Base-by-base conservation (phyloP, 2,888 invertebrate genomes). In the Luperina testacea region DNA sequence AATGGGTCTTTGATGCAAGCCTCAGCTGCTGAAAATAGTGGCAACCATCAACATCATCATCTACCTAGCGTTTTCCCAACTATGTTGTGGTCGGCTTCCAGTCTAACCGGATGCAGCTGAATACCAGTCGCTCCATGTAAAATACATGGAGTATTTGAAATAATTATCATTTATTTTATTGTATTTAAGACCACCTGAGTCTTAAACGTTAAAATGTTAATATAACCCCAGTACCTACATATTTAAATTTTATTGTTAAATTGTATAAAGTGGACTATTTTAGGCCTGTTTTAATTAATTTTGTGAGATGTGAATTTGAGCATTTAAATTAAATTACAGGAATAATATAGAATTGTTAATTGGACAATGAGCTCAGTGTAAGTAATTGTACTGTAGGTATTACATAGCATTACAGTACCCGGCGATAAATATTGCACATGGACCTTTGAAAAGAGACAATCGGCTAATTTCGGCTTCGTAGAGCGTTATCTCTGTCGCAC, bases 91-190 rank as follows among this genome's bases (percentile, higher is more conserved):
- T 48, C 48, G 15, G 48, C 48, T 48, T 48, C 48, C 48, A 48
- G 48, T 48, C 48, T 48, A 15, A 48, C 48, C 48, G 4, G 48
- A 48, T 48, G 48, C 48, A 48, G 48, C 48, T 48, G 48, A 48
- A 48, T 48, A 48, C 15, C 48, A 48, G 48, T n/a, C n/a, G n/a
- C n/a, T n/a, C n/a, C n/a, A n/a, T n/a, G n/a, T n/a, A n/a, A n/a
- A n/a, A n/a, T n/a, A n/a, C n/a, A n/a, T n/a, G n/a, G n/a, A n/a
- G n/a, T n/a, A n/a, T n/a, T n/a, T n/a, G n/a, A n/a, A n/a, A n/a
- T n/a, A 17, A 42, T 53, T 45, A 75, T 75, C 51, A 6, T 74
- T 77, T 77, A 85, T 78, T 81, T 71, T 42, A 74, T 67, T 45
- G 13, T 64, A 9, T 63, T 59, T 27, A 67, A 71, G 70, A 42